Conservation (phyloP, 2,888 invertebrate genomes). For the Polyommatus icarus region DNA sequence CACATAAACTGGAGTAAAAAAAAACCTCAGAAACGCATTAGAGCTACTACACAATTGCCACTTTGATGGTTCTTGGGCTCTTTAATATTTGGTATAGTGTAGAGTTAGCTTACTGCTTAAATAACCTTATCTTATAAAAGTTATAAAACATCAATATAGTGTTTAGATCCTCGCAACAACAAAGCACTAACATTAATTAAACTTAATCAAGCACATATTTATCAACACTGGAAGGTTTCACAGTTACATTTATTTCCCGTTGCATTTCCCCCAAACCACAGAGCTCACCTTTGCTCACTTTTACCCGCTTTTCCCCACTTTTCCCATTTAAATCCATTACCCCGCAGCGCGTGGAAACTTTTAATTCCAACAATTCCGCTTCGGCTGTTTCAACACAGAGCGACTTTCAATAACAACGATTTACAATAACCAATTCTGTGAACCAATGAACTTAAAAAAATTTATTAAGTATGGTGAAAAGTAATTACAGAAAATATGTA, state of each 20-base stretch:
- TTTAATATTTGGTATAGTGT: no score
- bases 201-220: conserved; percentile 14
- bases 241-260: neutral
- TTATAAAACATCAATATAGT: neutral
- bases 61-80: no score
- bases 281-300: conserved; percentile 9
- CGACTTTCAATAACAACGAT: neutral
- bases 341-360: conserved; percentile 17
- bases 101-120: no score
- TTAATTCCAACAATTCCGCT: conserved; percentile 6
- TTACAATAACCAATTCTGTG: neutral
- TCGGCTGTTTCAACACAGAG: neutral
- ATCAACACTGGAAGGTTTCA: conserved; percentile 5
- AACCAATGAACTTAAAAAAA: neutral
- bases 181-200: neutral
- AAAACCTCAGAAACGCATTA: no score
- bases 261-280: conserved; percentile 3
- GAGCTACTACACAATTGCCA: no score
- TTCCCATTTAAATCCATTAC: conserved; percentile 17
- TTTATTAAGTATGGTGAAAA: no score
- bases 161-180: neutral
- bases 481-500: no score
- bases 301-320: neutral
- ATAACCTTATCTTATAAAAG: no score
- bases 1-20: no score